Evolutionary conservation across 2,113 vertebrate genomes (phyloP), one percentile per base, ranked within the genome.

Genomic region (Ochotona curzoniae): DNA sequence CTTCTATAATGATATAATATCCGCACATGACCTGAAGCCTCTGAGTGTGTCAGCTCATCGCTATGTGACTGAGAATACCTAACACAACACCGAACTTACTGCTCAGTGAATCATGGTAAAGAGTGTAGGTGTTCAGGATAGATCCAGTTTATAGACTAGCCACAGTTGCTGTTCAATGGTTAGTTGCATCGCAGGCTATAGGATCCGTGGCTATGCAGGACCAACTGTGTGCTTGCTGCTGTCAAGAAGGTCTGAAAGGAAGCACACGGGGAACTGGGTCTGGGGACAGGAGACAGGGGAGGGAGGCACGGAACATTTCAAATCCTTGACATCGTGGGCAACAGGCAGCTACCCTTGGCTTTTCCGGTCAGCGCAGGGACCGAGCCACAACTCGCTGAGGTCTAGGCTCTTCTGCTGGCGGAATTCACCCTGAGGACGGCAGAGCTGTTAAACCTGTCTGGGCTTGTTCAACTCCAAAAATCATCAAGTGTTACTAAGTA

Each of bases 211-310:
- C 14, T 15, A 2, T 14, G 54, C 14, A 57, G 54, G 54, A 13
- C 54, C 54, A 57, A 57, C 54, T 17, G 54, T 57, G 54, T 1
- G 5, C n/a, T 23, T 32, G 67, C 30, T 44, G 28, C 28, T 80
- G 30, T 60, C 25, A 11, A 17, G 35, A 8, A 7, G 17, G 23
- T 81, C 8, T 5, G 13, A 5, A 66, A 11, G 54, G 76, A 61
- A 18, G 32, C 67, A 63, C 17, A 0, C 21, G 6, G 28, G 6
- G 26, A 26, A 21, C 2, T n/a, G n/a, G n/a, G n/a, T n/a, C n/a
- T 44, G 38, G 38, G 38, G 38, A 4, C 38, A 4, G 38, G 38
- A 6, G 38, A 44, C 38, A 44, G 4, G 17, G 18, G 0, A 1
- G 17, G 3, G 30, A 25, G 28, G 20, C 28, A 32, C 79, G 44